A percentile compares a stretch with the other conserved stretches of the same genome.
Conservation (phyloP, 2,797 vertebrate species). For the Lagodon rhomboides region DNA sequence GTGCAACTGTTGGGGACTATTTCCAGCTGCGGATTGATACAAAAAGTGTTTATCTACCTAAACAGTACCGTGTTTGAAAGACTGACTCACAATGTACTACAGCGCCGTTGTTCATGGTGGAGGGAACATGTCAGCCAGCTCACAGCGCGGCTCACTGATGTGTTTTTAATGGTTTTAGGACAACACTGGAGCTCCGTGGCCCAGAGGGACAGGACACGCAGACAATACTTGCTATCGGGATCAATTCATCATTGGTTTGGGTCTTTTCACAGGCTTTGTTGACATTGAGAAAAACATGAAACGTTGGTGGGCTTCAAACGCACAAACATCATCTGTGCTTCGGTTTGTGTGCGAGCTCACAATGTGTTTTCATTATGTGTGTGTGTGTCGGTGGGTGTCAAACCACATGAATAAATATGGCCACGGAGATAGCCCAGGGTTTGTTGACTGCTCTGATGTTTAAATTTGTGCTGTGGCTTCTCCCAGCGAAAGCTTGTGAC, state of each 20-base stretch:
- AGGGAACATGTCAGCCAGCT: neutral
- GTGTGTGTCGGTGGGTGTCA: constrained; percentile 58
- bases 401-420: constrained; percentile 75
- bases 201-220: neutral
- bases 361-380: constrained; percentile 24
- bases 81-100: neutral
- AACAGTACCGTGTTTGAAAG: neutral
- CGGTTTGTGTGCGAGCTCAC: constrained; percentile 28
- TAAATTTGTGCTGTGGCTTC: constrained; percentile 68
- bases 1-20: neutral
- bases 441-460: constrained; percentile 78
- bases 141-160: neutral
- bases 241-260: constrained; percentile 13
- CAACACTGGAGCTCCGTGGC: neutral
- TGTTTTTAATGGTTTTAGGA: neutral
- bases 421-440: constrained; percentile 72
- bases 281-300: constrained; percentile 16
- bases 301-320: no score
- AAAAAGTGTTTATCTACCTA: neutral
- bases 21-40: neutral
- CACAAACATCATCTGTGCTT: constrained; percentile 23
- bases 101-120: neutral
- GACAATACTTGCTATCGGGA: neutral
- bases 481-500: constrained; percentile 68
- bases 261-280: constrained; percentile 9